These are phyloP conservation scores for Bradynema listronoti DNA, from an alignment of 1,140 invertebrate genomes.

Conservation along the genomic window DNA sequence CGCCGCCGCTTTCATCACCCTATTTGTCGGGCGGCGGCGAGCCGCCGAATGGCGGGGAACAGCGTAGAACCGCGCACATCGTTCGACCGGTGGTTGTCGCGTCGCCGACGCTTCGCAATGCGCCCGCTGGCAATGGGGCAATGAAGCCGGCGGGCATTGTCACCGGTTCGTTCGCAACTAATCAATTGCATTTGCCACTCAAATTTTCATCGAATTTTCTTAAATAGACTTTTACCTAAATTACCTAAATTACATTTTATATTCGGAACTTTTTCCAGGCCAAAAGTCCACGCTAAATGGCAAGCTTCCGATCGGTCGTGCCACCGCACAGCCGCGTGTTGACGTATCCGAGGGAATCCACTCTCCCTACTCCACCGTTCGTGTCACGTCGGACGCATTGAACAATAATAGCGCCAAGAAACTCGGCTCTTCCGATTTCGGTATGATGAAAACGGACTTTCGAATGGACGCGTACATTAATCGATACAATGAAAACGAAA, in stretches of 20 bases:
- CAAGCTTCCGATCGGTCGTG: slow-evolving; percentile 28
- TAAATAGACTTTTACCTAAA: not conserved
- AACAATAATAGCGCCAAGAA: not conserved
- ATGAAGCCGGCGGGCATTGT: slow-evolving; percentile 11
- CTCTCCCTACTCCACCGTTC: slow-evolving; percentile 20
- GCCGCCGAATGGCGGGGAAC: slow-evolving; percentile 7
- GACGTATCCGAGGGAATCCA: slow-evolving; percentile 15
- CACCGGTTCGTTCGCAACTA: not conserved
- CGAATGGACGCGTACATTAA: not conserved
- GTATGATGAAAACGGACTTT: slow-evolving; percentile 6
- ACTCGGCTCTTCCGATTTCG: not conserved
- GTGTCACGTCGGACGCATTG: slow-evolving; percentile 6
- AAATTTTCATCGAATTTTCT: too few species aligned
- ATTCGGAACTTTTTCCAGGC: slow-evolving; percentile 8
- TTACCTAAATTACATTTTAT: not conserved
- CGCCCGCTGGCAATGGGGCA: slow-evolving; percentile 4
- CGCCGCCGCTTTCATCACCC: not conserved
- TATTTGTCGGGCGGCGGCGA: too few species aligned
- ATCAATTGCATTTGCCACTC: too few species aligned
- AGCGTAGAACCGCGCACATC: slow-evolving; percentile 28
- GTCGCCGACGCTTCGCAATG: slow-evolving; percentile 23
- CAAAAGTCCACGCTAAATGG: slow-evolving; percentile 15
- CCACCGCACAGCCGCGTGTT: slow-evolving; percentile 27
- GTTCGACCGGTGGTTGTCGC: slow-evolving; percentile 43
- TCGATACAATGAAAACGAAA: not conserved